Percentiles rank a stretch among this genome's conserved stretches.
phyloP scores from a whole-genome alignment of 1,140 invertebrate species.

The Drosophila ficusphila region DNA sequence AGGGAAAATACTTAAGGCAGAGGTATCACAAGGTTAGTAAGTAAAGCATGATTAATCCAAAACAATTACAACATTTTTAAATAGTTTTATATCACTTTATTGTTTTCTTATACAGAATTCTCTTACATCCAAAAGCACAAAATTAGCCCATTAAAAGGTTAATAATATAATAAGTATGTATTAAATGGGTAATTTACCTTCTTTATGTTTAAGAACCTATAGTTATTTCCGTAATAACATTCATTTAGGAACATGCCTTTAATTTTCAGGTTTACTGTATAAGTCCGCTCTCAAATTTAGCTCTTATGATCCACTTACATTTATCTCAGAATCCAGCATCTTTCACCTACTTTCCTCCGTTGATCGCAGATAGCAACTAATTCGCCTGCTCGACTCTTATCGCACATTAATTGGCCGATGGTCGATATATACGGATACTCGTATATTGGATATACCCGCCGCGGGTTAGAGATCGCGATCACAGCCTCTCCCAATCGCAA shows the following conservation, averaged over 20 bases:
- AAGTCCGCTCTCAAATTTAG: constrained; percentile 1
- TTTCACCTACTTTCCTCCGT: constrained; percentile 16
- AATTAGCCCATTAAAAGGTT: neutral
- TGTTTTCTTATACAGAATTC: too few species aligned
- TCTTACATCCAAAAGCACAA: too few species aligned
- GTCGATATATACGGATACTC: too few species aligned
- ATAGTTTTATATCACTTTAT: too few species aligned
- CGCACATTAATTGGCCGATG: constrained; percentile 35
- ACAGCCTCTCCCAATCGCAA: constrained; percentile 12
- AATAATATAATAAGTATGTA: too few species aligned
- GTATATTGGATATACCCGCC: constrained; percentile 43
- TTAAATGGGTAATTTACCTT: too few species aligned
- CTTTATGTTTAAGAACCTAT: too few species aligned
- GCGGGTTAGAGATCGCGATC: constrained; percentile 37
- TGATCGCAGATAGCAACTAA: constrained; percentile 18
- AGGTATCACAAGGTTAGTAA: neutral
- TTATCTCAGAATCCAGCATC: constrained; percentile 8
- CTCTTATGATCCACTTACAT: constrained; percentile 2
- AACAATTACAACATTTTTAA: too few species aligned
- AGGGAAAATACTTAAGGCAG: neutral
- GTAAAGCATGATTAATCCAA: too few species aligned
- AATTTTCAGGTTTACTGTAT: neutral
- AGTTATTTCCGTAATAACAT: neutral
- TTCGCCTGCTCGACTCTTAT: constrained; percentile 23
- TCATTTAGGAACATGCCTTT: neutral